These are phyloP conservation scores for Agriopis marginaria DNA, from an alignment of 2,888 invertebrate species.

Conservation along the genomic window DNA sequence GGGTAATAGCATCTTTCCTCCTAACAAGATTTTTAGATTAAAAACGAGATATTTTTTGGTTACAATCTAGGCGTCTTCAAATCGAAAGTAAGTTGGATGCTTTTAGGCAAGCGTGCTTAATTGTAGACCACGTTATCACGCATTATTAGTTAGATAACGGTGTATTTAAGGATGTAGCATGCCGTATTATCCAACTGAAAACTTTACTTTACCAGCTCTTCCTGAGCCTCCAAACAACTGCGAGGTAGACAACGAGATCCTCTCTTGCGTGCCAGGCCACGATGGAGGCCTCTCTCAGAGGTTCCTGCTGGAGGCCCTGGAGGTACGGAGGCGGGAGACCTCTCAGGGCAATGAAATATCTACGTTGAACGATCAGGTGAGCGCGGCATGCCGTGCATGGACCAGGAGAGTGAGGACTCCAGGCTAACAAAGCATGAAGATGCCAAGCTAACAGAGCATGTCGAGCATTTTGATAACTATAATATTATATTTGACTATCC, in stretches of 20 bases:
- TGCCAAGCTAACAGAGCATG: slow-evolving; percentile 17
- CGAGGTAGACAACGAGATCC: slow-evolving; percentile 89
- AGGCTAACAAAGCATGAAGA: neutral
- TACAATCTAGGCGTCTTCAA: too few relatives aligned
- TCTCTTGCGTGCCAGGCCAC: slow-evolving; percentile 91
- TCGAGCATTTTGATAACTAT: neutral
- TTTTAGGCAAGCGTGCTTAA: too few relatives aligned
- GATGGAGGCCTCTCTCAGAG: slow-evolving; percentile 94
- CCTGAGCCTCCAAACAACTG: slow-evolving; percentile 93
- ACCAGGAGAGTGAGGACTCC: slow-evolving; percentile 6
- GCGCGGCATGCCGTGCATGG: slow-evolving; percentile 56
- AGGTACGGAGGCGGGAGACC: slow-evolving; percentile 85
- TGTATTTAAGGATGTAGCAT: too few relatives aligned
- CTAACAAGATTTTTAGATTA: too few relatives aligned
- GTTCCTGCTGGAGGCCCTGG: slow-evolving; percentile 92
- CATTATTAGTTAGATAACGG: too few relatives aligned
- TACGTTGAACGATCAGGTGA: slow-evolving; percentile 89
- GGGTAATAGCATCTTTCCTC: too few relatives aligned
- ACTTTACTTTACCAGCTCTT: slow-evolving; percentile 82
- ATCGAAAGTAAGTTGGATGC: too few relatives aligned
- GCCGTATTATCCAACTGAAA: too few relatives aligned
- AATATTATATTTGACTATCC: neutral
- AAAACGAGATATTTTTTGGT: too few relatives aligned
- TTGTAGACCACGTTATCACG: too few relatives aligned
- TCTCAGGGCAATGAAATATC: slow-evolving; percentile 86